Base-by-base conservation (phyloP, 2,888 invertebrate species). In the Rapana venosa region DNA sequence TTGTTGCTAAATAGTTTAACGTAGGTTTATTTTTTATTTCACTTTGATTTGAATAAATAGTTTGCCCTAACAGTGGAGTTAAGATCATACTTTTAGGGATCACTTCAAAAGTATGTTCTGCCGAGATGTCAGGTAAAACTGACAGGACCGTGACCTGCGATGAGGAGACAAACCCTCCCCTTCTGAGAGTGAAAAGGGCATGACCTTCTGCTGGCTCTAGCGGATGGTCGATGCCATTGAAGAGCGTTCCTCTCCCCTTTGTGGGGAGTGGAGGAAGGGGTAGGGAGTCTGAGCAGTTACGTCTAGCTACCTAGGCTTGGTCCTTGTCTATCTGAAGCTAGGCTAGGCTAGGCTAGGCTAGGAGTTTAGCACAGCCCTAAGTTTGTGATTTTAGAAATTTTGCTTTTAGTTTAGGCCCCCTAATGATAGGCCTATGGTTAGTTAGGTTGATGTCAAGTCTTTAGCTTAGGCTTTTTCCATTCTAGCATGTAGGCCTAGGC, bases 71-170 rank as follows among this genome's bases (percentile, higher is more conserved):
- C n/a, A 47, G 8, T 47, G 47, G 47, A 17, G 79, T 87, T 92
- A 93, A 93, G 93, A 93, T 93, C 93, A 93, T 94, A 93, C 94
- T 94, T 92, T 93, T 93, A 93, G 93, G 93, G 93, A 93, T 94
- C 93, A 94, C 93, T 93, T 94, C 93, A 93, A 94, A 93, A 94
- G 94, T 93, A 93, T 92, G 94, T 90, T 92, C 93, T 93, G 93
- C 93, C 92, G 92, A 94, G 93, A 93, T 92, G 93, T 94, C 94
- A 93, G 93, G 92, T 92, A 93, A 93, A 91, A 90, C 92, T 93
- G 94, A 93, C 93, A 92, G 91, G 92, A 92, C 92, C 92, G 89
- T 89, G 93, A 92, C 91, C 94, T 93, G 93, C 92, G 94, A 94
- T 91, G 94, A 94, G 87, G 94, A 94, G 92, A 90, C 26, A 91